Evolutionary conservation across 53 echinoderm and acorn worm species (phyloP).

Genomic region (Henricia sp.): DNA sequence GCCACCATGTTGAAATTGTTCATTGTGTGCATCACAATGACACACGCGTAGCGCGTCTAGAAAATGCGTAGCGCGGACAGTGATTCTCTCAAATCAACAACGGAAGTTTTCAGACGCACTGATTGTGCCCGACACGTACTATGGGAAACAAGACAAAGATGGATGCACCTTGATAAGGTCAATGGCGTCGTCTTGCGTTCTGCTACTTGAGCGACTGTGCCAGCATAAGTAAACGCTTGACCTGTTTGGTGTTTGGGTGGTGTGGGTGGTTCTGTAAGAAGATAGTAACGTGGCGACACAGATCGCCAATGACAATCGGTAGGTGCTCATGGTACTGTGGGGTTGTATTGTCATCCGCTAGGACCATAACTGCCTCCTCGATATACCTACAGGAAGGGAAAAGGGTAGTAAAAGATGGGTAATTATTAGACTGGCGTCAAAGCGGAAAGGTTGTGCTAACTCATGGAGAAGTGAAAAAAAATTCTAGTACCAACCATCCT

Average conservation of each 20-base stretch:
- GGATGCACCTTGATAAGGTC: too few species aligned
- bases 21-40: too few species aligned
- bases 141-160: too few species aligned
- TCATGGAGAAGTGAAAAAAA: background rate
- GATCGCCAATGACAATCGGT: slow-evolving; percentile 74
- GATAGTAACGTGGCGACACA: slow-evolving; percentile 62
- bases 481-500: background rate
- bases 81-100: too few species aligned
- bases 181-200: too few species aligned
- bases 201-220: slow-evolving; percentile 67
- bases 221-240: slow-evolving; percentile 71
- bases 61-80: too few species aligned
- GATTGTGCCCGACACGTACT: too few species aligned
- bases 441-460: too few species aligned
- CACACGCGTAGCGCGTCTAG: too few species aligned
- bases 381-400: slow-evolving; percentile 65
- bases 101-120: too few species aligned
- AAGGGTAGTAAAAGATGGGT: background rate
- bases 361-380: slow-evolving; percentile 77
- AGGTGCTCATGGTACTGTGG: slow-evolving; percentile 74
- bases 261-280: slow-evolving; percentile 60
- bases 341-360: slow-evolving; percentile 64
- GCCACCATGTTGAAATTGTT: too few species aligned
- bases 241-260: slow-evolving; percentile 63
- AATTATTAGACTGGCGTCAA: background rate